Evolutionary conservation across 2,888 invertebrate genomes (phyloP).

Genomic region (Schizaphis graminum): DNA sequence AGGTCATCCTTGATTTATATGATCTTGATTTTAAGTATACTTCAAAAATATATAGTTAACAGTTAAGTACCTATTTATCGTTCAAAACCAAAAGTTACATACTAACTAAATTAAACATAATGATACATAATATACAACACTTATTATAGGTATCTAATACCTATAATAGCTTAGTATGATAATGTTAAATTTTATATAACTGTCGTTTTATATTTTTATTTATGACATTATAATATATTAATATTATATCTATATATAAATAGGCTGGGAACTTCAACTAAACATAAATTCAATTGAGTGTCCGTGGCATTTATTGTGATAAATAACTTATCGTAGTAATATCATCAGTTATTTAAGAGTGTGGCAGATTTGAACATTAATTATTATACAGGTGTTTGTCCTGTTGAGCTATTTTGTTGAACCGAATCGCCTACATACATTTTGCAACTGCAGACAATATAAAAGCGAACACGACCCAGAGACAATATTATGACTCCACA

Average conservation of each 20-base stretch:
- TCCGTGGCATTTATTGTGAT: background rate
- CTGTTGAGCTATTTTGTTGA: constrained; percentile 56
- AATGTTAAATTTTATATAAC: background rate
- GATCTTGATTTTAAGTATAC: background rate
- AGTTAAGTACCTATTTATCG: background rate
- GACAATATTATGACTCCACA: constrained; percentile 62
- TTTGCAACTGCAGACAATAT: constrained; percentile 61
- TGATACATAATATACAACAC: background rate
- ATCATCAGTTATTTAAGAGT: constrained; percentile 16
- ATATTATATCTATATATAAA: background rate
- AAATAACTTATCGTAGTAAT: background rate
- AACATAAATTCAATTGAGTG: background rate
- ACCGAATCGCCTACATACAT: constrained; percentile 33
- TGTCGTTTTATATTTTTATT: background rate
- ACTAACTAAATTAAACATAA: background rate
- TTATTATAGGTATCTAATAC: background rate
- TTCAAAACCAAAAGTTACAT: background rate
- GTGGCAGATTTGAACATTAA: constrained; percentile 19
- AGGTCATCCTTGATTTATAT: background rate
- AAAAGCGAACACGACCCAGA: constrained; percentile 43
- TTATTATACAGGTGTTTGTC: constrained; percentile 21
- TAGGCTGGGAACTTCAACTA: background rate
- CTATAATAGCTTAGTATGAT: background rate
- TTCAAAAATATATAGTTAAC: background rate
- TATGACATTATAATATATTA: background rate